Percentiles rank a stretch among this genome's conserved stretches.
These are phyloP conservation scores for Pyralis farinalis DNA, from an alignment of 2,888 invertebrate genomes.

Conservation along the genomic window DNA sequence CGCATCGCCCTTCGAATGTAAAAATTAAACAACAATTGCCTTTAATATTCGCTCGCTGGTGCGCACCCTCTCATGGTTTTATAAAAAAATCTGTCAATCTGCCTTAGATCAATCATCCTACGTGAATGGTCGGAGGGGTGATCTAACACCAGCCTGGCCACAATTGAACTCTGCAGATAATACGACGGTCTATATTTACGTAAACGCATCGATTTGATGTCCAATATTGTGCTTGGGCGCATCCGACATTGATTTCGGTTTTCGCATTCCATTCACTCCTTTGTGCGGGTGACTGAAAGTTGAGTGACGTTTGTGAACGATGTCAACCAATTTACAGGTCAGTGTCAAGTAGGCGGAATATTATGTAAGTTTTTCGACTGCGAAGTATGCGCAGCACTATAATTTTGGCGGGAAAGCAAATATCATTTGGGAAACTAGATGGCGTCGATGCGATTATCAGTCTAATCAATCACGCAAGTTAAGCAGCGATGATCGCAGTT, in stretches of 20 bases:
- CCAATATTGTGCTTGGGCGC: slow-evolving; percentile 63
- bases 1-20: slow-evolving; percentile 71
- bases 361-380: slow-evolving; percentile 41
- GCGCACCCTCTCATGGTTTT: slow-evolving; percentile 65
- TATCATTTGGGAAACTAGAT: too few species aligned
- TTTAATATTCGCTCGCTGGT: slow-evolving; percentile 75
- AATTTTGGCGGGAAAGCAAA: too few species aligned
- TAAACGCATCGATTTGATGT: slow-evolving; percentile 74
- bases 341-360: slow-evolving; percentile 52
- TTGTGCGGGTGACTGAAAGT: slow-evolving; percentile 37
- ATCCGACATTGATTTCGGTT: slow-evolving; percentile 57
- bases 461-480: too few species aligned
- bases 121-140: slow-evolving; percentile 70
- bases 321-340: slow-evolving; percentile 19
- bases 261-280: slow-evolving; percentile 42
- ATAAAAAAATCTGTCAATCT: slow-evolving; percentile 79
- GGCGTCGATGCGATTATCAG: too few species aligned
- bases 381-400: neutral
- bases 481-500: too few species aligned
- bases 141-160: slow-evolving; percentile 46
- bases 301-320: slow-evolving; percentile 59
- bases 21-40: slow-evolving; percentile 82
- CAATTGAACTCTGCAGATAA: slow-evolving; percentile 72
- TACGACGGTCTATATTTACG: slow-evolving; percentile 75
- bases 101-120: slow-evolving; percentile 77